A percentile compares a stretch with the other conserved stretches of the same genome.
Conservation (phyloP, 2,888 invertebrate genomes). For the Pemphredon lugubris region DNA sequence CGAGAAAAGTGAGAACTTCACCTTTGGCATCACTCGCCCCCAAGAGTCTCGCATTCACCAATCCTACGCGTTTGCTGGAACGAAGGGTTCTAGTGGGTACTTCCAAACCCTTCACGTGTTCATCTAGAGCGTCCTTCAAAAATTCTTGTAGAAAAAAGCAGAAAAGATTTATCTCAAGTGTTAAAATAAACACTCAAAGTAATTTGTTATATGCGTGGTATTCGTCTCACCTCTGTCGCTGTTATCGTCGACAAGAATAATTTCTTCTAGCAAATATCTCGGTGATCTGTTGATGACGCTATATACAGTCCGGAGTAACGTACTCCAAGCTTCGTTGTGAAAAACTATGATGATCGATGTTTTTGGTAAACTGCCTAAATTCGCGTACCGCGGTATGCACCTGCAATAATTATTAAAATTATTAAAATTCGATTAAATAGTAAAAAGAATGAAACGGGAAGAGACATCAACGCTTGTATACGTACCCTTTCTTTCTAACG, state of each 20-base stretch:
- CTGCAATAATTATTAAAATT: constrained; percentile 79
- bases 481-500: constrained; percentile 90
- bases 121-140: constrained; percentile 85
- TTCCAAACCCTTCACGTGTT: constrained; percentile 85
- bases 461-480: too few relatives aligned
- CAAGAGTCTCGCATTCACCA: constrained; percentile 91
- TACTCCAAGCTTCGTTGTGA: constrained; percentile 99
- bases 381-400: constrained; percentile 84
- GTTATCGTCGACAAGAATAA: constrained; percentile 94
- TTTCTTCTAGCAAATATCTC: constrained; percentile 87
- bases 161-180: not conserved
- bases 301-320: constrained; percentile 95
- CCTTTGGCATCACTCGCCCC: constrained; percentile 89
- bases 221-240: constrained; percentile 88
- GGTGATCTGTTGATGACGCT: constrained; percentile 96
- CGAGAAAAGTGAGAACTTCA: constrained; percentile 92
- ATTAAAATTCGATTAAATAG: too few relatives aligned
- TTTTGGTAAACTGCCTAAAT: constrained; percentile 87
- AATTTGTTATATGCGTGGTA: not conserved
- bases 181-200: too few relatives aligned
- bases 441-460: too few relatives aligned
- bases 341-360: constrained; percentile 98
- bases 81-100: constrained; percentile 86
- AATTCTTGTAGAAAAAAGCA: constrained; percentile 82
- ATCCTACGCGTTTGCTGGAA: constrained; percentile 86